Evolutionary conservation across 92 coral and sea anemone genomes (phyloP), one percentile per base, ranked within the genome.

Genomic region (Epizoanthus ramosus): DNA sequence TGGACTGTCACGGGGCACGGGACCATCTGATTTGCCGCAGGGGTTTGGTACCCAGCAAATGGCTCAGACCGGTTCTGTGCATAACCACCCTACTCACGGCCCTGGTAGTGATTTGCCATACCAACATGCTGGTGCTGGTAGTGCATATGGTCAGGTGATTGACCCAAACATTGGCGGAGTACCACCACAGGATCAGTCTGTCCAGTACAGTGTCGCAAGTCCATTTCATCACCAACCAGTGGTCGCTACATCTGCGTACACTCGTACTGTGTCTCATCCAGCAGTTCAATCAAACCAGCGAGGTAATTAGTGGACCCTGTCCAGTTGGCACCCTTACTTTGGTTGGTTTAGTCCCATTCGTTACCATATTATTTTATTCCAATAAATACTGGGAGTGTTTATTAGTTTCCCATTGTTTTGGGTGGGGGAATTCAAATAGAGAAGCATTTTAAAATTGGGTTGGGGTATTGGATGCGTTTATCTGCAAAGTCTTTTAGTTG

Each of bases 161-260:
- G 47, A 31, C 8, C 52, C 4, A 10, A 74, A 43, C 14, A 53
- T 66, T 15, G 37, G 37, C 14, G 68, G 53, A 12, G 19, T 76
- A n/a, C n/a, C 81, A 59, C 37, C 57, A n/a, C 35, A 54, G 35
- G 69, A 19, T 33, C 12, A 16, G n/a, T 19, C 25, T 76, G 54
- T 59, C 47, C 69, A 63, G 47, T 58, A 76, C 81, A 76, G 69
- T 35, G 60, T 54, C 59, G 81, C 81, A 59, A 37, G 57, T 57
- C 68, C 53, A 25, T 76, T 76, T 19, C 25, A 37, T 59, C 68
- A 52, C 17, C 68, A 59, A n/a, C 57, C 81, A 57, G 45, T 13
- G 35, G 43, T 28, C 56, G 59, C 56, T 58, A 45, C 54, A 33
- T 45, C 57, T 2, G 14, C 6, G 3, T 8, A 75, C 66, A 31